Evolutionary conservation across 2,888 invertebrate genomes (phyloP), one percentile per base, ranked within the genome.

Genomic region (Coelinius sp.): DNA sequence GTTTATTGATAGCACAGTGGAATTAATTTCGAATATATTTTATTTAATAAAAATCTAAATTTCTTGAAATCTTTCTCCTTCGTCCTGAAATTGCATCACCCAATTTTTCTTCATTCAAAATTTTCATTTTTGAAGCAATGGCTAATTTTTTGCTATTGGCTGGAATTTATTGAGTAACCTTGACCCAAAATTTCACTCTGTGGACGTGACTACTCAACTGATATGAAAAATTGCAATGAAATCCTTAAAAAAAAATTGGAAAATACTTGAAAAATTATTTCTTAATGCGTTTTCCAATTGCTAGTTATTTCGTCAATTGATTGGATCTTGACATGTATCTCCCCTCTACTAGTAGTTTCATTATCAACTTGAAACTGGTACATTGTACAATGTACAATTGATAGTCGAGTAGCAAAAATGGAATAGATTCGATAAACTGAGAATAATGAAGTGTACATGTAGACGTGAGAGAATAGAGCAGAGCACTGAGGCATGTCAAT

Each of bases 331-430:
- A 44, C 38, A 25, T 25, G 46, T 14, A 65, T 5, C 20, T 41
- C 17, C 71, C 17, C 20, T 41, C 17, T 70, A 75, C 69, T 69
- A n/a, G n/a, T 62, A 71, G 63, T 73, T 73, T 70, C 66, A 63
- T 75, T 63, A 68, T 70, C 53, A n/a, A 27, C 41, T 44, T 68
- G 64, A 66, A 65, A 71, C 14, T 41, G 41, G 14, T 53, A 25
- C 25, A 53, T 25, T 53, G 12, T 1, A 53, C 53, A 53, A 53
- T 10, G 22, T 25, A 5, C 41, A 41, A 41, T 41, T 41, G 41
- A 12, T 25, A 12, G 6, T 53, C 52, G 12, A 22, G 0, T 2
- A 22, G 3, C 6, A 25, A 25, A n/a, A 53, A 25, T 25, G 1
- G 8, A 53, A 25, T 20, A n/a, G 6, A 53, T 25, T 64, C 20